Conservation (phyloP, 2,888 invertebrate genomes). For the Hesperia comma region DNA sequence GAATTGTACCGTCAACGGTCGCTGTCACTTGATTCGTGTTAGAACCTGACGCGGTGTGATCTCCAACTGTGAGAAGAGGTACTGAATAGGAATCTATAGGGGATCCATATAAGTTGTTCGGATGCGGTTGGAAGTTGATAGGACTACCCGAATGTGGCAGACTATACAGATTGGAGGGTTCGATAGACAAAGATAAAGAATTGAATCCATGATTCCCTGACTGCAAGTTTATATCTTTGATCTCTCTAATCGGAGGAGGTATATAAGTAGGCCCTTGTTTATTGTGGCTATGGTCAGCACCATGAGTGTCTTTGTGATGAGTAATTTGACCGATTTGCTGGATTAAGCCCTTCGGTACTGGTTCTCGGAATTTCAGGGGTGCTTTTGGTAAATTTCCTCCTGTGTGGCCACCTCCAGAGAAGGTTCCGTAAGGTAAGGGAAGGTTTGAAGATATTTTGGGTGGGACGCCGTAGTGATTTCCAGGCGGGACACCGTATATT, state of each 20-base stretch:
- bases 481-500: constrained; percentile 85
- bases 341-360: constrained; percentile 88
- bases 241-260: constrained; percentile 86
- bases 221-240: constrained; percentile 73
- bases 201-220: constrained; percentile 56
- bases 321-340: constrained; percentile 86
- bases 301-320: constrained; percentile 85
- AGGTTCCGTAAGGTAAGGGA: constrained; percentile 72
- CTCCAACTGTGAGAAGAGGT: constrained; percentile 77
- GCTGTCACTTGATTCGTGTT: constrained; percentile 66
- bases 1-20: constrained; percentile 68
- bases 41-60: constrained; percentile 78
- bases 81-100: constrained; percentile 81
- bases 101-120: constrained; percentile 69
- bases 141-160: constrained; percentile 77
- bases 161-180: constrained; percentile 80
- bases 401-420: constrained; percentile 73
- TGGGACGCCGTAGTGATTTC: constrained; percentile 76
- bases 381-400: constrained; percentile 78
- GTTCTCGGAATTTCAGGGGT: constrained; percentile 89
- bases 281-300: constrained; percentile 79
- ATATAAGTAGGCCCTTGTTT: constrained; percentile 83
- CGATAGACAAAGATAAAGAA: constrained; percentile 71
- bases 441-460: constrained; percentile 61
- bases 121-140: constrained; percentile 74